Evolutionary conservation across 2,797 vertebrate genomes (phyloP).

Genomic region (Meda fulgida): DNA sequence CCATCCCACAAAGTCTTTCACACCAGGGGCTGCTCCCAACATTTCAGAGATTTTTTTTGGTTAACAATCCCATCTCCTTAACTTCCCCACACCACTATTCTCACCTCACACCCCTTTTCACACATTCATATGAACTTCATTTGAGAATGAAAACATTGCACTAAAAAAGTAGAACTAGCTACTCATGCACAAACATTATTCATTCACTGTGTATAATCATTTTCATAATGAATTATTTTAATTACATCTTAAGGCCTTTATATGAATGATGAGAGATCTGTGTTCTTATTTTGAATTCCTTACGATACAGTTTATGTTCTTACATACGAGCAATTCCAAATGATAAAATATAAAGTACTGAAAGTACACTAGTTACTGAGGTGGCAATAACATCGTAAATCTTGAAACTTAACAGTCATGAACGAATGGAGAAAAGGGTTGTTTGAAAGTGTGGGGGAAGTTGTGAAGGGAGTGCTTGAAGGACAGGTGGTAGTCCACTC

Average conservation of each 20-base stretch:
- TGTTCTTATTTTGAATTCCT: not conserved
- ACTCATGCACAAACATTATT: constrained; percentile 1
- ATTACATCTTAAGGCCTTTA: not conserved
- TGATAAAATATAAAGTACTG: not conserved
- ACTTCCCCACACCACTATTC: constrained; percentile 54
- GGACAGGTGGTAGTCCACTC: constrained; percentile 81
- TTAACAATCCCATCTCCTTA: constrained; percentile 63
- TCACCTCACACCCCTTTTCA: constrained; percentile 62
- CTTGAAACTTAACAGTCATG: constrained; percentile 23
- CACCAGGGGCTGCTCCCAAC: constrained; percentile 64
- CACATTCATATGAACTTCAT: constrained; percentile 50
- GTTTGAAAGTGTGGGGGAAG: constrained; percentile 71
- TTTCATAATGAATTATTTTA: constrained; percentile 18
- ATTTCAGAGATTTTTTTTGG: constrained; percentile 69
- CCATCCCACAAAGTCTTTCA: constrained; percentile 70
- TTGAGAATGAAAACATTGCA: constrained; percentile 23
- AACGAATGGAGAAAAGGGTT: constrained; percentile 20
- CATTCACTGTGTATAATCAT: not conserved
- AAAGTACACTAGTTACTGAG: constrained; percentile 13
- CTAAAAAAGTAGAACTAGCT: constrained; percentile 6
- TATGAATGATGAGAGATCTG: not conserved
- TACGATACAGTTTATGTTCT: not conserved
- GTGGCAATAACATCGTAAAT: constrained; percentile 10
- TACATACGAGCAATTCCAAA: constrained; percentile 15
- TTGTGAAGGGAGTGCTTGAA: constrained; percentile 60